Percentiles rank a stretch among this genome's conserved stretches.
These are phyloP conservation scores for Phaetusa simplex DNA, from an alignment of 2,113 vertebrate genomes.

Conservation along the genomic window DNA sequence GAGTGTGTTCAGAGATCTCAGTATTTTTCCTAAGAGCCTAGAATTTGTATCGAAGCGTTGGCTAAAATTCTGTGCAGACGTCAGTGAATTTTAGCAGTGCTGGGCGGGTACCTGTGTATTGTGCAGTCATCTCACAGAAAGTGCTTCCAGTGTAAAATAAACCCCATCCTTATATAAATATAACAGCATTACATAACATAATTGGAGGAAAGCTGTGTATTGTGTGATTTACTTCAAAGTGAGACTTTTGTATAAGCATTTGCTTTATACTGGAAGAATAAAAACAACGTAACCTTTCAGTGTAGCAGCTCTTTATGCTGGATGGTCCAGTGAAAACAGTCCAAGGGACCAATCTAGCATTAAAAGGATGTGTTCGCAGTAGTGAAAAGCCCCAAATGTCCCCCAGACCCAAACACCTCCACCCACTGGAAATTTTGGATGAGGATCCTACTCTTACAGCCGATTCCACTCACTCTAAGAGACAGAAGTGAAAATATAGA, in stretches of 20 bases:
- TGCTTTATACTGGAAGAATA: neutral
- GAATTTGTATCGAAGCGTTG: neutral
- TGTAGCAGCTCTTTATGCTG: neutral
- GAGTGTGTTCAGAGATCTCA: neutral
- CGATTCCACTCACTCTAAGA: neutral
- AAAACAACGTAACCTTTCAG: neutral
- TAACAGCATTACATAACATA: neutral
- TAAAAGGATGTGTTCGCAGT: neutral
- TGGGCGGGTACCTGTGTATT: neutral
- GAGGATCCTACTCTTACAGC: neutral
- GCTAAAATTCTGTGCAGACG: neutral
- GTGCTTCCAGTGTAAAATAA: neutral
- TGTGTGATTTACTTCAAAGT: conserved; percentile 10
- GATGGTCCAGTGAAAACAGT: neutral
- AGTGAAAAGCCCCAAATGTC: neutral
- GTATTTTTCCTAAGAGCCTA: neutral
- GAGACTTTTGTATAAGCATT: neutral
- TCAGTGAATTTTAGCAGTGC: neutral
- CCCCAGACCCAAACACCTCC: neutral
- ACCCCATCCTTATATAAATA: neutral
- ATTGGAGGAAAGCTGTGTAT: neutral
- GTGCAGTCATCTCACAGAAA: neutral
- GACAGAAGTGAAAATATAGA: neutral
- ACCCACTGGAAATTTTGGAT: neutral
- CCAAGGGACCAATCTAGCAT: neutral